Conservation (phyloP, 2,797 vertebrate species). For the Hydrophis major region DNA sequence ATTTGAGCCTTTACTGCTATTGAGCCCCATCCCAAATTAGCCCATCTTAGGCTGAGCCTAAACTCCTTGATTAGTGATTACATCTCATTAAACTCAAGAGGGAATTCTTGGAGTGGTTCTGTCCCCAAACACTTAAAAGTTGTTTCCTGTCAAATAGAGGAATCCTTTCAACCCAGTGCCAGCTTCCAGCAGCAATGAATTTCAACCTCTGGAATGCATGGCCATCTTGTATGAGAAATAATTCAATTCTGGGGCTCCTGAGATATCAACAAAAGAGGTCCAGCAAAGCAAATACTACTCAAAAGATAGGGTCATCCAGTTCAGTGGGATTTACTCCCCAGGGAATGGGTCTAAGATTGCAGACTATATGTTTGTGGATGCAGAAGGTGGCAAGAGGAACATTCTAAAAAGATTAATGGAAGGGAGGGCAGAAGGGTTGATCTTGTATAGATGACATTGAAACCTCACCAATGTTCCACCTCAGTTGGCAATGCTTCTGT, state of each 20-base stretch:
- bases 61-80: neutral
- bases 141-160: neutral
- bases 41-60: neutral
- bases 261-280: neutral
- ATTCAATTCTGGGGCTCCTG: neutral
- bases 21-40: neutral
- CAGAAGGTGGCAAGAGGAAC: neutral
- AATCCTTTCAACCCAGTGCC: neutral
- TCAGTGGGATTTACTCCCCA: neutral
- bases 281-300: neutral
- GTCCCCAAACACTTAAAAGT: neutral
- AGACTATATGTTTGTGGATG: neutral
- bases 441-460: neutral
- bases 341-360: neutral
- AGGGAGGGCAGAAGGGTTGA: neutral
- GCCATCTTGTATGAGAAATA: neutral
- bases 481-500: neutral
- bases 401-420: neutral
- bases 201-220: neutral
- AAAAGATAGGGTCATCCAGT: neutral
- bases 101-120: neutral
- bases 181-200: neutral
- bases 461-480: neutral
- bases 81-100: neutral
- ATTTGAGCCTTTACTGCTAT: neutral